phyloP scores from a whole-genome alignment of 1,140 invertebrate species.

The Solen grandis region DNA sequence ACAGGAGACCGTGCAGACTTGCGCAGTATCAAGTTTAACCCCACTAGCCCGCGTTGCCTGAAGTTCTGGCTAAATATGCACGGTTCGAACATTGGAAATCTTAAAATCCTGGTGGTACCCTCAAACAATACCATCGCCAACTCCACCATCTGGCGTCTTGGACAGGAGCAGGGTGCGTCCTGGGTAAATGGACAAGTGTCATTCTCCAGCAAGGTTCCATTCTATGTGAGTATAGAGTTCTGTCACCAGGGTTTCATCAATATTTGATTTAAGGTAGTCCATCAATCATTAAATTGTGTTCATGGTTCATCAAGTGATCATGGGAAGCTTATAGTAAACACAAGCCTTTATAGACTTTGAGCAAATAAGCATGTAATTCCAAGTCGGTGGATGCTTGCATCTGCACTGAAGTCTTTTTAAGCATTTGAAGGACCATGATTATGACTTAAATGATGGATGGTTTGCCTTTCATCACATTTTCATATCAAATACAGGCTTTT shows the following conservation, averaged over 20 bases:
- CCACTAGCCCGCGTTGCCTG: conserved; percentile 60
- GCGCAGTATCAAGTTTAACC: conserved; percentile 67
- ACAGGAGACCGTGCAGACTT: conserved; percentile 72
- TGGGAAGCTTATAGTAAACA: too few species aligned
- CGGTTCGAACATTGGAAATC: conserved; percentile 69
- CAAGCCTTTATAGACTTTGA: too few species aligned
- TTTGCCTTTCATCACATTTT: too few species aligned
- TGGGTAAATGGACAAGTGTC: conserved; percentile 61
- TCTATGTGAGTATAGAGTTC: conserved; percentile 56
- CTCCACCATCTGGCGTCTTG: conserved; percentile 58
- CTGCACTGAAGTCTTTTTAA: too few species aligned
- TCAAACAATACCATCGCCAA: conserved; percentile 43
- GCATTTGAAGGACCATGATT: too few species aligned
- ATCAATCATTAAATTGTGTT: too few species aligned
- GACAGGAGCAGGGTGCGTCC: conserved; percentile 50
- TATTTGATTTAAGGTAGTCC: background rate
- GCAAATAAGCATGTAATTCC: too few species aligned
- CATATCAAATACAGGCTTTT: too few species aligned
- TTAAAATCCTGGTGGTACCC: conserved; percentile 71
- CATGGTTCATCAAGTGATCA: too few species aligned
- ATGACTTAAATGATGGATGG: too few species aligned
- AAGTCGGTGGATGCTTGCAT: too few species aligned
- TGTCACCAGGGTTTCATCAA: background rate
- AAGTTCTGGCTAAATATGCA: conserved; percentile 84
- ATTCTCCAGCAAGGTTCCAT: conserved; percentile 58